These are phyloP conservation scores for Corapipo altera DNA, from an alignment of 2,113 vertebrate genomes.

Conservation along the genomic window DNA sequence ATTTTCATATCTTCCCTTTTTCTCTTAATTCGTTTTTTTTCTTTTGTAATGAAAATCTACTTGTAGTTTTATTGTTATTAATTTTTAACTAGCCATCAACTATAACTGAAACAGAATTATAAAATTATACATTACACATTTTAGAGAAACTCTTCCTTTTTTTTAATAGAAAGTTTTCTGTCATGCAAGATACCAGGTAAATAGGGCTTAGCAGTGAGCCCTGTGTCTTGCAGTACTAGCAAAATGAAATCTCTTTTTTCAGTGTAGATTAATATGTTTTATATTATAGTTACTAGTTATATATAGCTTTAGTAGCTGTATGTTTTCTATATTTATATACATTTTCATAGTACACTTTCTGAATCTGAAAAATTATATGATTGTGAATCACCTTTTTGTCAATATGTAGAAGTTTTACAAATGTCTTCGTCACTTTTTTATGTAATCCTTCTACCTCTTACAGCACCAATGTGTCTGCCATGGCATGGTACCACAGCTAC, in stretches of 20 bases:
- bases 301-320: neutral
- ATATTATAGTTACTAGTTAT: neutral
- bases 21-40: neutral
- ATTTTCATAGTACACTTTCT: neutral
- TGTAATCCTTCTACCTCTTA: neutral
- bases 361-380: neutral
- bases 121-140: neutral
- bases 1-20: neutral
- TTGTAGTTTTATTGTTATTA: neutral
- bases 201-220: neutral
- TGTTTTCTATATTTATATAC: neutral
- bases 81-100: neutral
- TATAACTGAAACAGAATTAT: neutral
- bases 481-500: neutral
- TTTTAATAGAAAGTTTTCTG: neutral
- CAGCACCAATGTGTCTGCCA: neutral
- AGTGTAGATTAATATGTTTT: neutral
- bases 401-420: neutral
- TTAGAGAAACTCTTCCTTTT: neutral
- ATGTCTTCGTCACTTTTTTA: neutral
- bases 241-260: neutral
- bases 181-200: neutral
- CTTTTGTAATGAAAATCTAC: neutral
- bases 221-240: neutral
- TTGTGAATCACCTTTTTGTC: neutral